Evolutionary conservation across 2,888 invertebrate genomes (phyloP).

Genomic region (Mesorhabditis belari): DNA sequence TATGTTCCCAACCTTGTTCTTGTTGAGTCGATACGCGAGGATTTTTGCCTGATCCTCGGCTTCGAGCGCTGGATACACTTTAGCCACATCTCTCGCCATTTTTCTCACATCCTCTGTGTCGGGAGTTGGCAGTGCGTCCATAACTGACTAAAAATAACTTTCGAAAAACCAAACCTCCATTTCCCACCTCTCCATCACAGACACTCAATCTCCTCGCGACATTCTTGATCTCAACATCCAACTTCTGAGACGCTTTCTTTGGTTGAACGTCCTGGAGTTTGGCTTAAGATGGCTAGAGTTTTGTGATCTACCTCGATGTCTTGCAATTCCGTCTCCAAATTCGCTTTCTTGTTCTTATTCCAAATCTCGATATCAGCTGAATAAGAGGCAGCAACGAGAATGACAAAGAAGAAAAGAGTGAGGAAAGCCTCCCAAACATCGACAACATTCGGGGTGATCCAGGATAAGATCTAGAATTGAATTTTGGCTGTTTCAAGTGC

Average conservation of each 20-base stretch:
- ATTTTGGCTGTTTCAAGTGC: not conserved
- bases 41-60: conserved; percentile 52
- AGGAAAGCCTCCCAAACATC: conserved; percentile 61
- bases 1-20: conserved; percentile 56
- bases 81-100: conserved; percentile 25
- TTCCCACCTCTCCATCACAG: conserved; percentile 5
- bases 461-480: conserved; percentile 17
- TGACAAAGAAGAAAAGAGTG: conserved; percentile 61
- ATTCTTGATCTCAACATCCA: conserved; percentile 16
- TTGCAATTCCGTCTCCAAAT: not conserved
- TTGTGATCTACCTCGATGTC: not conserved
- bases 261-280: not conserved
- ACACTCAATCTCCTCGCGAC: conserved; percentile 17
- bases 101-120: conserved; percentile 13
- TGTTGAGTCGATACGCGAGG: conserved; percentile 61
- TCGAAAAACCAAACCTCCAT: not conserved
- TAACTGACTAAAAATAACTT: conserved; percentile 7
- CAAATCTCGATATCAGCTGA: conserved; percentile 57
- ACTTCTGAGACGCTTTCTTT: not conserved
- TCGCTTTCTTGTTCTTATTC: conserved; percentile 26
- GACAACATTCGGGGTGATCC: conserved; percentile 27
- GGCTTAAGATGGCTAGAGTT: not conserved
- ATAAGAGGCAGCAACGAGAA: conserved; percentile 61
- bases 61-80: conserved; percentile 29
- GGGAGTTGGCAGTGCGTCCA: conserved; percentile 14